Evolutionary conservation across 2,113 vertebrate species (phyloP).

Genomic region (Helogale parvula): DNA sequence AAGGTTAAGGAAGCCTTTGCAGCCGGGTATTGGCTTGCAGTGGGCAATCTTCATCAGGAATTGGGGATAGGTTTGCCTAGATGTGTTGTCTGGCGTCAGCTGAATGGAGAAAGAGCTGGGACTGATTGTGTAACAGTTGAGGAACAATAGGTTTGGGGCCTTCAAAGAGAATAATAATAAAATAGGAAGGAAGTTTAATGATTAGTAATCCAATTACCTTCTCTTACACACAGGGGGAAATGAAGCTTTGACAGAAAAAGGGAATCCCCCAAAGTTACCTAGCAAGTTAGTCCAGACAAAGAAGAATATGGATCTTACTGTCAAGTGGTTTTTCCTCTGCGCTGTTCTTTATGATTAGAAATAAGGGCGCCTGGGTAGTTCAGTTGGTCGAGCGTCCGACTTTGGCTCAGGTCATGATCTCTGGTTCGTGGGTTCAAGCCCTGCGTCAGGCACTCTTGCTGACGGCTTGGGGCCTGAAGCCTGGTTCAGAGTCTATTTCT

Average conservation of each 20-base stretch:
- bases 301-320: not conserved
- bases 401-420: too few relatives aligned
- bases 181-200: not conserved
- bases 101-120: not conserved
- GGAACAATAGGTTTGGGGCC: not conserved
- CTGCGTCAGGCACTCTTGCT: too few relatives aligned
- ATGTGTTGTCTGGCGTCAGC: not conserved
- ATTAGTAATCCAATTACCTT: not conserved
- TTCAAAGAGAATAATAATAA: conserved; percentile 31
- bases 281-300: not conserved
- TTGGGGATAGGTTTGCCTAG: not conserved
- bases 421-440: too few relatives aligned
- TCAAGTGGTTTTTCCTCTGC: not conserved
- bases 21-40: not conserved
- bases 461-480: too few relatives aligned
- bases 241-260: not conserved
- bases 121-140: not conserved
- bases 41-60: not conserved
- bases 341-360: not conserved
- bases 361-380: too few relatives aligned
- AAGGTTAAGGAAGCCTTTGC: not conserved
- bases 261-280: not conserved
- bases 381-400: too few relatives aligned
- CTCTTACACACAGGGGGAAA: not conserved
- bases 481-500: too few relatives aligned